These are phyloP conservation scores for Bos javanicus DNA, from an alignment of 2,113 vertebrate species.

Conservation along the genomic window DNA sequence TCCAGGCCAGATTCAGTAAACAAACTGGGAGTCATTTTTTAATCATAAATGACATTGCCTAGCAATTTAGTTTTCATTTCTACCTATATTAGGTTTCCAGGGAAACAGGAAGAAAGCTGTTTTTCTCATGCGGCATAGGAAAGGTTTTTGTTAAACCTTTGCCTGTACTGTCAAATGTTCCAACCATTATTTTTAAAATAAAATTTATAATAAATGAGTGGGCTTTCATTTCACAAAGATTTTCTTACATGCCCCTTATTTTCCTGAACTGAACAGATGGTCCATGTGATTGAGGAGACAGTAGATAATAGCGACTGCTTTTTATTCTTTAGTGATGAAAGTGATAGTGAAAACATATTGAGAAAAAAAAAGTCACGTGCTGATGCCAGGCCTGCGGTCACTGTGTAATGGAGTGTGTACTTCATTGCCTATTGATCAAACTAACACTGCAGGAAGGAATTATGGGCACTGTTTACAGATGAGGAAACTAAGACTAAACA, in stretches of 20 bases:
- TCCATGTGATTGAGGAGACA: not conserved
- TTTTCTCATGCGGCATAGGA: not conserved
- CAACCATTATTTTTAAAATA: not conserved
- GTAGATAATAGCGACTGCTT: not conserved
- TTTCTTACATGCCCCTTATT: not conserved
- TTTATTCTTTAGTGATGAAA: not conserved
- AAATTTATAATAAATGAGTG: not conserved
- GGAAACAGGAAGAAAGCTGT: not conserved
- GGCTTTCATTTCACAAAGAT: not conserved
- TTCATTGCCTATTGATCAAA: not conserved
- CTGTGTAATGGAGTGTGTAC: not conserved
- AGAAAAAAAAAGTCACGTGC: not conserved
- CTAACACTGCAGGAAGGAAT: not conserved
- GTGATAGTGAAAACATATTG: not conserved
- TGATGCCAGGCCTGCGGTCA: not conserved
- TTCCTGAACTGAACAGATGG: not conserved
- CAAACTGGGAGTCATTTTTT: not conserved
- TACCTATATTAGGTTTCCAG: slow-evolving; percentile 13
- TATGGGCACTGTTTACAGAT: not conserved
- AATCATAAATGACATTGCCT: not conserved
- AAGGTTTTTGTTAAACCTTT: not conserved
- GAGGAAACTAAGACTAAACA: not conserved
- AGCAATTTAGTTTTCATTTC: slow-evolving; percentile 30
- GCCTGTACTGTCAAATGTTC: not conserved
- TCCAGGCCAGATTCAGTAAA: not conserved